These are phyloP conservation scores for Stratiolaelaps scimitus DNA, from an alignment of 1,140 invertebrate species.

Conservation along the genomic window DNA sequence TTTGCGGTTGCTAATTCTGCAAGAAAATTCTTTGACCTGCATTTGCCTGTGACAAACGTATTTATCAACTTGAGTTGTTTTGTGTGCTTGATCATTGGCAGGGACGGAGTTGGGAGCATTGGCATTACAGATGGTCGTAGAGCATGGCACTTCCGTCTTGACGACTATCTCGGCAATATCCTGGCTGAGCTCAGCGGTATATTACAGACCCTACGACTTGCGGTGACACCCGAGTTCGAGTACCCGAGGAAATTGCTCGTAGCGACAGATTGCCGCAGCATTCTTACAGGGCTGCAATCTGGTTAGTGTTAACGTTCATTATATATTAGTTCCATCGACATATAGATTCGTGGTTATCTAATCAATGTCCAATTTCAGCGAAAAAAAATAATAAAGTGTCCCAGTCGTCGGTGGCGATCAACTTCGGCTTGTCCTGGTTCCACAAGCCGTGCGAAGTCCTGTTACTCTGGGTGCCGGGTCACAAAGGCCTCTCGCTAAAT, in stretches of 20 bases:
- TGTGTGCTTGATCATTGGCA: no score
- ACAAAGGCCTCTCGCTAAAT: not conserved
- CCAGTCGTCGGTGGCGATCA: not conserved
- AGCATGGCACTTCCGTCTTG: not conserved
- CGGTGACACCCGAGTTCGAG: not conserved
- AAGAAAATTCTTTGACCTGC: no score
- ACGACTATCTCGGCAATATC: not conserved
- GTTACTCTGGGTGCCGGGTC: not conserved
- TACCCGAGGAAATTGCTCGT: constrained; percentile 5
- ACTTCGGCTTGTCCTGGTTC: not conserved
- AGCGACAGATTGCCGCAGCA: not conserved
- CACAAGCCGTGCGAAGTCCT: not conserved
- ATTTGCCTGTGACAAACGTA: no score
- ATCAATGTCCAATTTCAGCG: not conserved
- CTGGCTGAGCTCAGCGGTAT: not conserved
- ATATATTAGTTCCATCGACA: no score
- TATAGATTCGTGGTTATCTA: no score
- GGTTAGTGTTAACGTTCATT: no score
- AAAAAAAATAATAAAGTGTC: not conserved
- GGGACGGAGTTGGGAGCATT: not conserved
- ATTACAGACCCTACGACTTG: not conserved
- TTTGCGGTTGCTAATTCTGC: no score
- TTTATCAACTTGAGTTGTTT: no score
- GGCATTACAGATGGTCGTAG: not conserved
- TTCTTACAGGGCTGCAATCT: not conserved